Percentiles rank a stretch among this genome's conserved stretches.
Conservation (phyloP, 1,140 invertebrate genomes). For the Arctopsyche grandis region DNA sequence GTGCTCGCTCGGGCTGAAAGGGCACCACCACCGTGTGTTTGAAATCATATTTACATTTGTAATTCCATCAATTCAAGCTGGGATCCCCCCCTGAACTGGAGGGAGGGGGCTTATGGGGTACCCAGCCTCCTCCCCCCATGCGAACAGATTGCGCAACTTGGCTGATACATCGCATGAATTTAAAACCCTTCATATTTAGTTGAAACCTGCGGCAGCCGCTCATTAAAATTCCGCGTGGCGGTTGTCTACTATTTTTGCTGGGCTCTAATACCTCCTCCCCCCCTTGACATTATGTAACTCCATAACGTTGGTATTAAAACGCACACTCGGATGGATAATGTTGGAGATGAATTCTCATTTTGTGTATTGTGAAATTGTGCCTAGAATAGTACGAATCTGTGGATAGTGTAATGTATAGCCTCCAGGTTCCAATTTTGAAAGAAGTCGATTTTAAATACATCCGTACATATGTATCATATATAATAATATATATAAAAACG, state of each 20-base stretch:
- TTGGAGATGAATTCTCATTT: too few relatives aligned
- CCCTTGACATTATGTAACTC: too few relatives aligned
- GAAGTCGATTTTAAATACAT: too few relatives aligned
- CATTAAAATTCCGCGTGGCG: conserved; percentile 31
- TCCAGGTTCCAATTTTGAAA: too few relatives aligned
- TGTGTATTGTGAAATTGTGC: too few relatives aligned
- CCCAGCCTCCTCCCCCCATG: not conserved
- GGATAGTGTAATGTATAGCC: too few relatives aligned
- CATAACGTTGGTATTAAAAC: too few relatives aligned
- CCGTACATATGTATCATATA: too few relatives aligned
- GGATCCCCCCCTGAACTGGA: not conserved
- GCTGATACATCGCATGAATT: conserved; percentile 35
- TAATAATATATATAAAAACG: too few relatives aligned
- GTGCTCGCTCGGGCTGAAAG: not conserved
- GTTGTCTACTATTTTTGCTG: conserved; percentile 1
- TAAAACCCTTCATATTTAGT: conserved; percentile 32
- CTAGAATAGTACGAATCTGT: too few relatives aligned
- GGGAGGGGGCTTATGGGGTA: not conserved
- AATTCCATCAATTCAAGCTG: conserved; percentile 33
- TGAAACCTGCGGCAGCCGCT: not conserved
- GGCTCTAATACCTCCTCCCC: not conserved
- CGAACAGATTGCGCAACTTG: conserved; percentile 26
- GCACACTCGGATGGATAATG: too few relatives aligned
- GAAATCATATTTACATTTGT: conserved; percentile 37
- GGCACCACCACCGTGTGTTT: not conserved